Evolutionary conservation across 2,888 invertebrate species (phyloP), one percentile per base, ranked within the genome.

Genomic region (Parthenolecanium corni): DNA sequence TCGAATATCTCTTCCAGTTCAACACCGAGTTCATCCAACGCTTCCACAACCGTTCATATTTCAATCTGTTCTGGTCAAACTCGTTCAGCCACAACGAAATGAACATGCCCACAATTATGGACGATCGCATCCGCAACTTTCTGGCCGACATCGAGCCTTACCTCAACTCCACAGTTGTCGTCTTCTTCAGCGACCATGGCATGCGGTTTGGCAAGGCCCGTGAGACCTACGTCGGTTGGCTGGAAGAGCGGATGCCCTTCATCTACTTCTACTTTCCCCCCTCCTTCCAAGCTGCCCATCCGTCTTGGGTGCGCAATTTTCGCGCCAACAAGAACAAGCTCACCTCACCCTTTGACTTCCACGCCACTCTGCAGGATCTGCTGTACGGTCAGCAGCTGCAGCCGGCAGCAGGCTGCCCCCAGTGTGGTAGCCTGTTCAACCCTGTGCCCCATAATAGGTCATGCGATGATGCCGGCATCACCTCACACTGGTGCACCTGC

Each of bases 181-280:
- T 88, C 62, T 83, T 86, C 67, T 76, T 88, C 61, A 87, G 88
- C 69, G 88, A 88, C 71, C 88, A 89, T 69, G 89, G 89, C 0
- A 78, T 86, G 70, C 78, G 89, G 11, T 87, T 83, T 71, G 89
- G 89, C 0, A 78, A 79, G n/a, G 78, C 83, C 46, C 77, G 88
- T 2, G 75, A 80, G 65, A 80, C 82, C 2, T 76, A 81, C 66
- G 80, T 83, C 25, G 86, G 87, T 0, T 88, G 85, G 77, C 80
- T 86, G 68, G 89, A 89, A 70, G 86, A 88, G 69, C 79, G 87
- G 14, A 70, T 88, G 68, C 89, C 89, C 0, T 83, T 82, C 68
- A 76, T 87, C 44, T 86, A 83, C 69, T 73, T 88, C 21, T 83
- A 81, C 76, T 67, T 84, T 49, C 88, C 89, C 0, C 73, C 76